Conservation (phyloP, 2,888 invertebrate species). For the Blastobasis adustella region DNA sequence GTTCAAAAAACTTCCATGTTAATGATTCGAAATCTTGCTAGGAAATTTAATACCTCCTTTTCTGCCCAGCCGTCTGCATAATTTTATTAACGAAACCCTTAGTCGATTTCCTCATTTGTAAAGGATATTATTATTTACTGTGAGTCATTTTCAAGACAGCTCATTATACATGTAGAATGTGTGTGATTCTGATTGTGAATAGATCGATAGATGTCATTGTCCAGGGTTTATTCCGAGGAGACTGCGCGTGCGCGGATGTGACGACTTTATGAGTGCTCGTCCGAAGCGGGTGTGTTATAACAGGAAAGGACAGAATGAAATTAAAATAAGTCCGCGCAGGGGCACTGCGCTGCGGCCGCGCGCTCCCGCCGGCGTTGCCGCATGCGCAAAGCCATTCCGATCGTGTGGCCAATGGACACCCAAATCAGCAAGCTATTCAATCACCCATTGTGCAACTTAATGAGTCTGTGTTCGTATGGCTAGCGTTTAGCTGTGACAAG, state of each 20-base stretch:
- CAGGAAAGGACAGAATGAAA: slow-evolving; percentile 17
- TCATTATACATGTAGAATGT: too few species aligned
- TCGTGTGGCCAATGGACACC: slow-evolving; percentile 31
- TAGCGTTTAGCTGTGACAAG: slow-evolving; percentile 34
- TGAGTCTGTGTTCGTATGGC: slow-evolving; percentile 27
- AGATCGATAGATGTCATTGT: too few species aligned
- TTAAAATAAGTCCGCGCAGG: slow-evolving; percentile 15
- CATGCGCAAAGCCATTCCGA: slow-evolving; percentile 39
- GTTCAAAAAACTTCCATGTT: too few species aligned
- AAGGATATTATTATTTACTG: too few species aligned
- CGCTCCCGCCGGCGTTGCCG: slow-evolving; percentile 19
- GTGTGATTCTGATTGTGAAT: too few species aligned
- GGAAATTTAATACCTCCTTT: too few species aligned
- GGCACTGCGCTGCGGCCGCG: too few species aligned
- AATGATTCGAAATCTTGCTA: too few species aligned
- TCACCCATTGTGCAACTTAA: slow-evolving; percentile 59
- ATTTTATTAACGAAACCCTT: neutral
- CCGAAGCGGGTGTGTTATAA: slow-evolving; percentile 2
- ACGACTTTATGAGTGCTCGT: neutral
- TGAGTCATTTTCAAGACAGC: too few species aligned
- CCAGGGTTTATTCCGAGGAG: slow-evolving; percentile 3
- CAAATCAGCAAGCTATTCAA: slow-evolving; percentile 45
- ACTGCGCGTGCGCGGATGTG: slow-evolving; percentile 11
- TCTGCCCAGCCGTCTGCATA: neutral
- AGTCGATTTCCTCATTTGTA: neutral